Percentiles rank a stretch among this genome's conserved stretches.
phyloP scores from a whole-genome alignment of 2,113 vertebrate species.

The Monopterus albus region DNA sequence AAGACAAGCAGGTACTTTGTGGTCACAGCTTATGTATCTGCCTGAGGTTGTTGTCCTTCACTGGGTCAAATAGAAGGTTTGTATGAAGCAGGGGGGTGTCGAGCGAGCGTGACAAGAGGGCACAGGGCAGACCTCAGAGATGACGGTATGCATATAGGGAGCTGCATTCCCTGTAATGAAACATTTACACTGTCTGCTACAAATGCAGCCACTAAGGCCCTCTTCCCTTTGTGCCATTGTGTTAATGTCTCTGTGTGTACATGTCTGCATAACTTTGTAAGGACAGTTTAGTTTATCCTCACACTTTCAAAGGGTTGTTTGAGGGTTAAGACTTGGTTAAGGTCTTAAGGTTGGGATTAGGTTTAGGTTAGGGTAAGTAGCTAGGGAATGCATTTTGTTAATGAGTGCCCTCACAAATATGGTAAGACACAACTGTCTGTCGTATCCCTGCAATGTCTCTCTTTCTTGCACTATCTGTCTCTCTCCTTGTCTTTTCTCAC shows the following conservation, averaged over 20 bases:
- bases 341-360: too few species aligned
- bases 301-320: too few species aligned
- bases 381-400: too few species aligned
- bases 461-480: not conserved
- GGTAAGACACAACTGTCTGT: too few species aligned
- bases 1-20: slow-evolving; percentile 29
- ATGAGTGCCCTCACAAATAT: slow-evolving; percentile 6
- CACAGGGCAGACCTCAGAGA: slow-evolving; percentile 46
- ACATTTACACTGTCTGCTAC: slow-evolving; percentile 54
- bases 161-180: slow-evolving; percentile 66
- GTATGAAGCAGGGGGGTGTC: slow-evolving; percentile 39
- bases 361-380: too few species aligned
- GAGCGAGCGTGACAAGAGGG: slow-evolving; percentile 47
- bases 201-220: slow-evolving; percentile 26
- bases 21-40: slow-evolving; percentile 40
- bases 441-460: slow-evolving; percentile 21
- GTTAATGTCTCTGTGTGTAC: not conserved
- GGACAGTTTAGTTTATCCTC: too few species aligned
- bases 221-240: slow-evolving; percentile 10
- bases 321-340: too few species aligned
- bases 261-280: slow-evolving; percentile 4
- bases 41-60: slow-evolving; percentile 57
- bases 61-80: slow-evolving; percentile 58
- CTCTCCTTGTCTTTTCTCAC: slow-evolving; percentile 2
- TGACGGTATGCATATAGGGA: slow-evolving; percentile 27